A percentile compares a stretch with the other conserved stretches of the same genome.
Evolutionary conservation across 2,888 invertebrate species (phyloP).

Genomic region (Himalopsyche kuldschensis): DNA sequence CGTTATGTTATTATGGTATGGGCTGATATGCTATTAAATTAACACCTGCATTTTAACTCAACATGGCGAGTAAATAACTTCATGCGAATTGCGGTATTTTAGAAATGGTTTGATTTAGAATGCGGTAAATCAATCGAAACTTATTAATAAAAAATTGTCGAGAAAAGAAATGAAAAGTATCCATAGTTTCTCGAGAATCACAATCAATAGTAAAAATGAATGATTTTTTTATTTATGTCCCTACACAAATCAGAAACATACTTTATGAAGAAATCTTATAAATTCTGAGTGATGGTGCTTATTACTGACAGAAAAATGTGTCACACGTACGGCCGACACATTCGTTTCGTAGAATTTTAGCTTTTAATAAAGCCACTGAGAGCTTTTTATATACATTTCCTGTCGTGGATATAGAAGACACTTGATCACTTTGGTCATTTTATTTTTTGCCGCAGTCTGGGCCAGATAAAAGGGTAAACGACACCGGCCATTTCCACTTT

Average conservation of each 20-base stretch:
- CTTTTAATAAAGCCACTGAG: conserved; percentile 4
- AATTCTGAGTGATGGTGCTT: neutral
- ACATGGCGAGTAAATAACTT: too few species aligned
- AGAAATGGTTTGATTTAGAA: too few species aligned
- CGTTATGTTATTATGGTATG: too few species aligned
- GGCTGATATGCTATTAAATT: too few species aligned
- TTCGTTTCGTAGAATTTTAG: neutral
- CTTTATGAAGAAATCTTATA: neutral
- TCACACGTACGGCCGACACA: neutral
- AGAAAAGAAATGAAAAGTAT: too few species aligned
- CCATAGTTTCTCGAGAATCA: too few species aligned
- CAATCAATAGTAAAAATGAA: too few species aligned
- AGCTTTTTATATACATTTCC: neutral
- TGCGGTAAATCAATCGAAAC: too few species aligned
- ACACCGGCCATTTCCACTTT: conserved; percentile 23
- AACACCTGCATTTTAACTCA: too few species aligned
- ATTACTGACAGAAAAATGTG: neutral
- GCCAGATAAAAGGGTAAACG: conserved; percentile 23
- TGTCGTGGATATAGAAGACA: neutral
- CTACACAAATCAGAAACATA: neutral
- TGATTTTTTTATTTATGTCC: neutral
- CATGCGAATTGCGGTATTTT: too few species aligned
- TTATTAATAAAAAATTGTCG: too few species aligned
- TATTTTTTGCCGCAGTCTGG: conserved; percentile 10
- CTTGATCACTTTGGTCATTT: conserved; percentile 24